Conservation (phyloP, 2,113 vertebrate genomes). For the Apaloderma vittatum region DNA sequence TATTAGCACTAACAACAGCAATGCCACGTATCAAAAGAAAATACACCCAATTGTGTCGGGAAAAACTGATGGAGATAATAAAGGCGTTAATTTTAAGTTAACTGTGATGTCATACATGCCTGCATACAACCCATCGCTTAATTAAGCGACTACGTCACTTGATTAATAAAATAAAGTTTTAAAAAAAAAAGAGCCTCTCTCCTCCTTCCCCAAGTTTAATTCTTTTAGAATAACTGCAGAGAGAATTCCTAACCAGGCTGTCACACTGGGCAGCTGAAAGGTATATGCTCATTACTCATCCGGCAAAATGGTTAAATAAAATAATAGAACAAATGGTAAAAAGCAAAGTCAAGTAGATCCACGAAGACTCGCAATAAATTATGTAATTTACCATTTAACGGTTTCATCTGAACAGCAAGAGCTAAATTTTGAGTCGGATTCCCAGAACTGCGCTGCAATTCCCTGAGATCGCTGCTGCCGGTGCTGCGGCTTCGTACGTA, state of each 20-base stretch:
- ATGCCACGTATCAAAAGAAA: neutral
- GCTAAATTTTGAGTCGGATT: constrained; percentile 33
- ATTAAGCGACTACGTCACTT: neutral
- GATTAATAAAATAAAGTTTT: neutral
- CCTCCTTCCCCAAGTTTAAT: neutral
- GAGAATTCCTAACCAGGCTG: constrained; percentile 3
- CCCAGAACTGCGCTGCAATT: constrained; percentile 41
- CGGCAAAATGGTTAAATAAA: constrained; percentile 34
- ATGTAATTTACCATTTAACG: constrained; percentile 43
- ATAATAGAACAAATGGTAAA: constrained; percentile 33
- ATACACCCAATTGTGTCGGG: neutral
- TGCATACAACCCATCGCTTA: neutral
- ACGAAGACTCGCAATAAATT: neutral
- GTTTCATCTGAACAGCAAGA: neutral
- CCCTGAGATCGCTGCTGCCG: neutral
- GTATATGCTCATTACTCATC: neutral
- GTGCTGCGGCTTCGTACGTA: neutral
- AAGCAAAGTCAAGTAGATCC: constrained; percentile 47
- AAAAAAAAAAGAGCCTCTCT: neutral
- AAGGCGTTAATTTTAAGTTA: neutral
- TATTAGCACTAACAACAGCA: neutral
- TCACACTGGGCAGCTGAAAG: constrained; percentile 20
- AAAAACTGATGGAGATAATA: neutral
- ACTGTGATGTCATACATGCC: neutral
- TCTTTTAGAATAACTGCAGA: neutral